Conservation (phyloP, 2,797 vertebrate genomes). For the Psittacula derbiana region DNA sequence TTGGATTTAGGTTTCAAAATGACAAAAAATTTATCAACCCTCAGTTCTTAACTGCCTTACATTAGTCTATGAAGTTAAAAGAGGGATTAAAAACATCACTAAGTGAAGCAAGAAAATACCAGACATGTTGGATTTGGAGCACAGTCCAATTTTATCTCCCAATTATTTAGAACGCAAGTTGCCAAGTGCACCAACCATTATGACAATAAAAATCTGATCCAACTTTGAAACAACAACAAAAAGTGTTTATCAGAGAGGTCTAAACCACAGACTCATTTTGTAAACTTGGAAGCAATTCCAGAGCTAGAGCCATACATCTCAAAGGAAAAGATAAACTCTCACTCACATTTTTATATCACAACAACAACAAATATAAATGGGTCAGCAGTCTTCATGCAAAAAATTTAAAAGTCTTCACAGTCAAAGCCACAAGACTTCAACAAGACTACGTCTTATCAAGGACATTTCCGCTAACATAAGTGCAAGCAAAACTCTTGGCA, state of each 20-base stretch:
- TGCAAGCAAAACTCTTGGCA: slow-evolving; percentile 54
- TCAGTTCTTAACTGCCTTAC: slow-evolving; percentile 26
- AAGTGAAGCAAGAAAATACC: slow-evolving; percentile 54
- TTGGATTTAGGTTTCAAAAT: slow-evolving; percentile 31
- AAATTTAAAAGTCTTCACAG: slow-evolving; percentile 35
- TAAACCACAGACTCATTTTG: slow-evolving; percentile 58
- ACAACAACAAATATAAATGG: slow-evolving; percentile 32
- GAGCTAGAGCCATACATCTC: slow-evolving; percentile 52
- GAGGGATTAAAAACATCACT: slow-evolving; percentile 29
- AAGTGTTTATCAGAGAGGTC: slow-evolving; percentile 67
- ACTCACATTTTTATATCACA: slow-evolving; percentile 45
- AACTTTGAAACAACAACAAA: slow-evolving; percentile 49
- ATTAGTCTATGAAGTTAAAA: slow-evolving; percentile 46
- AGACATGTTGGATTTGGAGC: slow-evolving; percentile 56
- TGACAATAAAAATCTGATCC: slow-evolving; percentile 60
- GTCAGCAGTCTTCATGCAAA: slow-evolving; percentile 15
- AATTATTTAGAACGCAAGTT: slow-evolving; percentile 50
- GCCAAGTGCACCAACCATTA: slow-evolving; percentile 34
- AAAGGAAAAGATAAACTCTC: slow-evolving; percentile 70
- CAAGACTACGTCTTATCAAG: slow-evolving; percentile 45
- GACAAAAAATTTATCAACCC: slow-evolving; percentile 22
- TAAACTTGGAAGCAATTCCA: slow-evolving; percentile 70
- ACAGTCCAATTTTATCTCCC: slow-evolving; percentile 58
- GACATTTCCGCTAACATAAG: slow-evolving; percentile 36
- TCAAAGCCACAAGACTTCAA: slow-evolving; percentile 7